These are phyloP conservation scores for Pandemis cinnamomeana DNA, from an alignment of 2,888 invertebrate species.

Conservation along the genomic window DNA sequence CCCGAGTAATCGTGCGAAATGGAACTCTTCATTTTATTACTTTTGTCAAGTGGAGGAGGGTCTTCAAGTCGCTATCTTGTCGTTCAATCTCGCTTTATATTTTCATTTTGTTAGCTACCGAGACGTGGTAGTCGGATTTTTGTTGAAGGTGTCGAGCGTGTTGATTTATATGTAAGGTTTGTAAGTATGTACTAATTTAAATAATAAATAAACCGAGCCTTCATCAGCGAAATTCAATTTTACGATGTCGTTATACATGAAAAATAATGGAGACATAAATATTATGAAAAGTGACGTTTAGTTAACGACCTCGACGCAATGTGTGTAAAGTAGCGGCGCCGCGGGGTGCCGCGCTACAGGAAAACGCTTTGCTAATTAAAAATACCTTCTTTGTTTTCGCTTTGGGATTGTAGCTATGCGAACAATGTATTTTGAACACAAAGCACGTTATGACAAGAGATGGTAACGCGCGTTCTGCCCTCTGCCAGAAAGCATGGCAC, in stretches of 20 bases:
- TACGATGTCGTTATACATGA: conserved; percentile 74
- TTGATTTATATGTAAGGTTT: conserved; percentile 35
- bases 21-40: conserved; percentile 70
- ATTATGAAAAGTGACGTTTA: conserved; percentile 80
- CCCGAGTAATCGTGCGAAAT: conserved; percentile 75
- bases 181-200: conserved; percentile 39
- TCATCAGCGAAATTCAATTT: conserved; percentile 64
- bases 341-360: conserved; percentile 68
- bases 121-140: conserved; percentile 26
- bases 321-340: conserved; percentile 76
- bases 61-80: conserved; percentile 53
- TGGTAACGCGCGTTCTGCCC: too few species aligned
- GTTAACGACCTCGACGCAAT: conserved; percentile 74
- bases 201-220: conserved; percentile 44
- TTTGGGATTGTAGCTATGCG: conserved; percentile 49
- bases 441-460: too few species aligned
- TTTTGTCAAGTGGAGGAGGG: conserved; percentile 59
- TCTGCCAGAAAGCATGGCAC: too few species aligned
- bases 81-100: conserved; percentile 49
- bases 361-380: conserved; percentile 77
- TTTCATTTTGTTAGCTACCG: conserved; percentile 48
- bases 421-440: conserved; percentile 63
- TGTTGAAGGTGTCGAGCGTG: conserved; percentile 34
- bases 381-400: conserved; percentile 74
- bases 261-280: conserved; percentile 81